Conservation (phyloP, 2,113 vertebrate species). For the Chamaea fasciata region DNA sequence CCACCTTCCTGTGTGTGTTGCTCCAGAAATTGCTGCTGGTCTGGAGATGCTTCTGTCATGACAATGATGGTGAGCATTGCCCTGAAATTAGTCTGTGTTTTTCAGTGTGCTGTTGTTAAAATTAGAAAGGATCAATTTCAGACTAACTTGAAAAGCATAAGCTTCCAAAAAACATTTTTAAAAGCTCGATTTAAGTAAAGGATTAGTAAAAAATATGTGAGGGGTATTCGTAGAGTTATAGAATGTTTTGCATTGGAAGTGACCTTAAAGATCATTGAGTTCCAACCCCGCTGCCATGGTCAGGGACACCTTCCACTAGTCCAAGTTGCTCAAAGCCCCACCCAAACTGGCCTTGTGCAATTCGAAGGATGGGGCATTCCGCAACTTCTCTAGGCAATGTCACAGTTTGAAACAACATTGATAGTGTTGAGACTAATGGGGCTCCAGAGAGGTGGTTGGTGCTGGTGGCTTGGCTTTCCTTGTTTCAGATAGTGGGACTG, state of each 20-base stretch:
- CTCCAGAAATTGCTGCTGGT: neutral
- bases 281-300: neutral
- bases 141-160: neutral
- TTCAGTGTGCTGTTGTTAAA: neutral
- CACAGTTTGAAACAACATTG: neutral
- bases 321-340: neutral
- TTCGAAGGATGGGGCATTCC: neutral
- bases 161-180: neutral
- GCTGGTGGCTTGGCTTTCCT: neutral
- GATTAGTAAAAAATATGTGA: neutral
- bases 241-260: neutral
- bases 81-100: neutral
- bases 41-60: neutral
- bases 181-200: neutral
- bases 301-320: neutral
- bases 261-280: neutral
- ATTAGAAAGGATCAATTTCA: neutral
- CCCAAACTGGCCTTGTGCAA: neutral
- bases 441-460: neutral
- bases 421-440: neutral
- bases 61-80: neutral
- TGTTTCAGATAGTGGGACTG: neutral
- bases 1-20: neutral
- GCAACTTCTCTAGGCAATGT: fast-evolving
- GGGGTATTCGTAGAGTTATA: neutral